A percentile compares a stretch with the other conserved stretches of the same genome.
phyloP scores from a whole-genome alignment of 2,113 vertebrate species.

The Trinectes maculatus region DNA sequence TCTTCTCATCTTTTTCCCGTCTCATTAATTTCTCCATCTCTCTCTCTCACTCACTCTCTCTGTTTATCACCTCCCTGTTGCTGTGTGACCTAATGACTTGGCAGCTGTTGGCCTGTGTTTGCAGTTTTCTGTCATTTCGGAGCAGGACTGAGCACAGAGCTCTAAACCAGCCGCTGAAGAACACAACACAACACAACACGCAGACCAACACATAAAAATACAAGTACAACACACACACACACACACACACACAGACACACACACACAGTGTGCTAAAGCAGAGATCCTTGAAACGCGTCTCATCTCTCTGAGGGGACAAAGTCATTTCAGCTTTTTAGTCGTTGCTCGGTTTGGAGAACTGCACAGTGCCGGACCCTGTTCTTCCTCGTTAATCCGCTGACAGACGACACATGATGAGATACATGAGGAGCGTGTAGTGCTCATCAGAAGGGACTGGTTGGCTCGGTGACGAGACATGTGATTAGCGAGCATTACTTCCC shows the following conservation, averaged over 20 bases:
- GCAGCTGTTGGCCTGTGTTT: slow-evolving; percentile 65
- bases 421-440: slow-evolving; percentile 39
- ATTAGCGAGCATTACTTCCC: slow-evolving; percentile 48
- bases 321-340: slow-evolving; percentile 37
- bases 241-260: not conserved
- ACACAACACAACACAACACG: slow-evolving; percentile 8
- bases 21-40: not conserved
- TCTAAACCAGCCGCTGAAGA: slow-evolving; percentile 19
- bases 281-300: too few species aligned
- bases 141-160: slow-evolving; percentile 16
- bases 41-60: not conserved
- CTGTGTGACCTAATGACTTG: slow-evolving; percentile 66
- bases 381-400: slow-evolving; percentile 1
- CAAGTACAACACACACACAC: slow-evolving; percentile 12
- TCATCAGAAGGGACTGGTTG: slow-evolving; percentile 53
- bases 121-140: slow-evolving; percentile 54
- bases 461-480: slow-evolving; percentile 26
- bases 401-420: slow-evolving; percentile 25
- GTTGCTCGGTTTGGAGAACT: slow-evolving; percentile 38
- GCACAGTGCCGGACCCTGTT: not conserved
- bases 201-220: too few species aligned
- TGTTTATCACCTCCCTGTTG: slow-evolving; percentile 51
- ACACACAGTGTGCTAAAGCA: too few species aligned
- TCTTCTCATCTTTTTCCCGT: not conserved
- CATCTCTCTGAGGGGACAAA: slow-evolving; percentile 11